Percentiles rank a stretch among this genome's conserved stretches.
Evolutionary conservation across 2,797 vertebrate species (phyloP).

Genomic region (Chrosomus eos): DNA sequence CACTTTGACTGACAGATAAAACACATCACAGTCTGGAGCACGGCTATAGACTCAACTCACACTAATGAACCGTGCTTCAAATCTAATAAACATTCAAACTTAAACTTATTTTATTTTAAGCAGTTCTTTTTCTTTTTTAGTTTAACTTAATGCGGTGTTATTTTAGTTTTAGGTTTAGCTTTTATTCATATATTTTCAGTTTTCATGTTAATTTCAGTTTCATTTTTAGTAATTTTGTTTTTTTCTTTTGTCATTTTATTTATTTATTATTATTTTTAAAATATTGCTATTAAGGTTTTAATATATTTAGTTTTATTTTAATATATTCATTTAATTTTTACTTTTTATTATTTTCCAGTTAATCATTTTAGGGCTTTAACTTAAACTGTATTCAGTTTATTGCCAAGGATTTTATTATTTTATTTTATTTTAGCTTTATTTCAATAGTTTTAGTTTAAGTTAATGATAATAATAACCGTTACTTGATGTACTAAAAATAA

Average conservation of each 20-base stretch:
- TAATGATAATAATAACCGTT: neutral
- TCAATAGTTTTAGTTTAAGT: neutral
- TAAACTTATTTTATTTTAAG: neutral
- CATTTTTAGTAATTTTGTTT: neutral
- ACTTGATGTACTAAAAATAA: neutral
- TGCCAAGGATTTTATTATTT: neutral
- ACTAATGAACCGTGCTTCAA: neutral
- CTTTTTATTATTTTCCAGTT: neutral
- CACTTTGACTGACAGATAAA: conserved; percentile 52
- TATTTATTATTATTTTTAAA: neutral
- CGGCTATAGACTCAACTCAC: neutral
- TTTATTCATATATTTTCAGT: neutral
- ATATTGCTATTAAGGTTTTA: neutral
- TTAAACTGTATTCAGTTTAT: neutral
- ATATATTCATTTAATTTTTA: neutral
- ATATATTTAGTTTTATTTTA: neutral
- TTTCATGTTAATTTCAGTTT: neutral
- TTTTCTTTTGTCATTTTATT: neutral
- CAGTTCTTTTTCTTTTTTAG: neutral
- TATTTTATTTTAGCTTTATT: neutral
- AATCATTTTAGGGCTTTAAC: neutral
- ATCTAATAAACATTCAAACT: neutral
- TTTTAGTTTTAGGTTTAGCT: neutral
- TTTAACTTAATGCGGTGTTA: neutral
- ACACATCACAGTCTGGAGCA: neutral